Percentiles rank a stretch among this genome's conserved stretches.
phyloP scores from a whole-genome alignment of 2,113 vertebrate species.

The Lycaon pictus region DNA sequence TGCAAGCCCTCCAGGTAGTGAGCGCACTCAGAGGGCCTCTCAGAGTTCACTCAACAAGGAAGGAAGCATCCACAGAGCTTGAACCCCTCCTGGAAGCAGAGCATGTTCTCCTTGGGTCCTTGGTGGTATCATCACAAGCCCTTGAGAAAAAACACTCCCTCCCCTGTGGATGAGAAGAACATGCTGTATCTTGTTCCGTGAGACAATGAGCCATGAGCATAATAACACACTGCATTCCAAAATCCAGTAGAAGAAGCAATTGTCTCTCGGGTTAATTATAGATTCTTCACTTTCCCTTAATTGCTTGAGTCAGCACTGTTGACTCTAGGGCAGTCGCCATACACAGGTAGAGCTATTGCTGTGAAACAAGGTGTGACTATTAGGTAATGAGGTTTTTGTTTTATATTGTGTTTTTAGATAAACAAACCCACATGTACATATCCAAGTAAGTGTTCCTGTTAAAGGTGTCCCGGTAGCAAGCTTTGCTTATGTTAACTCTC shows the following conservation, averaged over 20 bases:
- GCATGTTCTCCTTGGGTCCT: neutral
- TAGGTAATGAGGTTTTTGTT: conserved; percentile 49
- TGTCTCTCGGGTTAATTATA: conserved; percentile 72
- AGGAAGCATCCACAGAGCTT: neutral
- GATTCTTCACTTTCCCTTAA: conserved; percentile 73
- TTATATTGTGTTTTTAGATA: conserved; percentile 27
- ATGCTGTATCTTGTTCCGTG: conserved; percentile 65
- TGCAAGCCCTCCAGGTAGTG: neutral
- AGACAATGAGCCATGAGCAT: conserved; percentile 57
- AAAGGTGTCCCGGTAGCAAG: neutral
- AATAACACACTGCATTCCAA: conserved; percentile 68
- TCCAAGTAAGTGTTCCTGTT: neutral
- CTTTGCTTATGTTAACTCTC: neutral
- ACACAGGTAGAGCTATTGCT: conserved; percentile 12
- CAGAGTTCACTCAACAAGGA: neutral
- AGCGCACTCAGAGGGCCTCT: neutral
- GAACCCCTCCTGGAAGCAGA: neutral
- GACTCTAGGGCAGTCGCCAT: neutral
- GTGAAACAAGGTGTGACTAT: conserved; percentile 36
- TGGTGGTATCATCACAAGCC: neutral
- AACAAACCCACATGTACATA: neutral
- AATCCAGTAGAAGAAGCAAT: conserved; percentile 70
- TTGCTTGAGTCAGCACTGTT: conserved; percentile 55
- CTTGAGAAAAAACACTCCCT: conserved; percentile 62
- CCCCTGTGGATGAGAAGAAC: conserved; percentile 27